Evolutionary conservation across 2,797 vertebrate species (phyloP).

Genomic region (Intellagama lesueurii): DNA sequence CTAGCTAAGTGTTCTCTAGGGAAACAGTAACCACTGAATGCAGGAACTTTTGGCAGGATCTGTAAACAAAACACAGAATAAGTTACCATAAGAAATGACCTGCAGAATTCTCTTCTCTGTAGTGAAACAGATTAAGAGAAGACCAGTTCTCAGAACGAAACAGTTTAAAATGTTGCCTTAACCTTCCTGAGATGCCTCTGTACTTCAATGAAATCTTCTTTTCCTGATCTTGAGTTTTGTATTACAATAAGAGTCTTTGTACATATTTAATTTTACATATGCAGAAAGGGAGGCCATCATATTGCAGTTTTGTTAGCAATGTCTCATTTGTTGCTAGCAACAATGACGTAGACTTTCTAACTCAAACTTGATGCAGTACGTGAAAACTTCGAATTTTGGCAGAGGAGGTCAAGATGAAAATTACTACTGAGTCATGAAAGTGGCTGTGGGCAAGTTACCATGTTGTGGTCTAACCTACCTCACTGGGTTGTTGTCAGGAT

Average conservation of each 20-base stretch:
- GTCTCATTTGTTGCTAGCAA: background rate
- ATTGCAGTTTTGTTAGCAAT: background rate
- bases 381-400: background rate
- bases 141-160: background rate
- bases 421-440: background rate
- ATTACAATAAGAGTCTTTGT: no score
- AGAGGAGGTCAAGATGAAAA: background rate
- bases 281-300: background rate
- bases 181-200: background rate
- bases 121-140: background rate
- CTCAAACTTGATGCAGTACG: background rate
- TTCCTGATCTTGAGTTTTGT: no score
- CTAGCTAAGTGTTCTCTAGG: background rate
- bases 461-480: background rate
- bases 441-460: background rate
- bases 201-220: background rate
- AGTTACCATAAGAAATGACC: no score
- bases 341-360: background rate
- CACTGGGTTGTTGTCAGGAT: background rate
- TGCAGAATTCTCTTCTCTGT: background rate
- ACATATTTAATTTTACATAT: background rate
- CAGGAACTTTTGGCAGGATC: background rate
- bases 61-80: conserved; percentile 1
- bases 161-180: background rate
- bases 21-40: background rate